A percentile compares a stretch with the other conserved stretches of the same genome.
Evolutionary conservation across 2,113 vertebrate genomes (phyloP).

Genomic region (Notothenia rossii): DNA sequence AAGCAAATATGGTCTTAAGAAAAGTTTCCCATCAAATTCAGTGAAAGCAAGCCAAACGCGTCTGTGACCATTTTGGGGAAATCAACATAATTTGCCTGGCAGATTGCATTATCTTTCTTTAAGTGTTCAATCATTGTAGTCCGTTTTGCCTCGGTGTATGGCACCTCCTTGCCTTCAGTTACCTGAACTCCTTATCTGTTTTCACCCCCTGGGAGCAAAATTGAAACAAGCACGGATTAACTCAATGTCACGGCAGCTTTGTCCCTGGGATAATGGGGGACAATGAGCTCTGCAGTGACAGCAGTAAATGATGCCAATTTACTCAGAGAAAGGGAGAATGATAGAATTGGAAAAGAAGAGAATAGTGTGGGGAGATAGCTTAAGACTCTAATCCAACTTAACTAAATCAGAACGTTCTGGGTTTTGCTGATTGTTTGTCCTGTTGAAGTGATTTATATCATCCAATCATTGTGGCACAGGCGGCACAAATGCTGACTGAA

Average conservation of each 20-base stretch:
- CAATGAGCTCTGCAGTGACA: conserved; percentile 64
- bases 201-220: conserved; percentile 59
- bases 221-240: conserved; percentile 74
- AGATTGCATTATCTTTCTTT: conserved; percentile 54
- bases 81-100: conserved; percentile 52
- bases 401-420: conserved; percentile 57
- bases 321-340: conserved; percentile 32
- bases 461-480: conserved; percentile 47
- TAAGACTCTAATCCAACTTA: conserved; percentile 69
- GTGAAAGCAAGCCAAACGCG: not conserved
- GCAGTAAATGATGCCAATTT: conserved; percentile 72
- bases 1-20: conserved; percentile 17
- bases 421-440: conserved; percentile 63
- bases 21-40: not conserved
- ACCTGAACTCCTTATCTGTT: conserved; percentile 70
- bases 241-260: conserved; percentile 77
- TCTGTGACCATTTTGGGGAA: conserved; percentile 42
- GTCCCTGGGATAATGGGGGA: conserved; percentile 69
- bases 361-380: conserved; percentile 50
- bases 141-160: conserved; percentile 19
- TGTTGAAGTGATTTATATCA: conserved; percentile 63
- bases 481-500: conserved; percentile 35
- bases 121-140: conserved; percentile 36
- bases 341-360: conserved; percentile 31
- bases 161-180: conserved; percentile 42